Percentiles rank a stretch among this genome's conserved stretches.
These are phyloP conservation scores for Hyles lineata DNA, from an alignment of 2,888 invertebrate genomes.

Conservation along the genomic window DNA sequence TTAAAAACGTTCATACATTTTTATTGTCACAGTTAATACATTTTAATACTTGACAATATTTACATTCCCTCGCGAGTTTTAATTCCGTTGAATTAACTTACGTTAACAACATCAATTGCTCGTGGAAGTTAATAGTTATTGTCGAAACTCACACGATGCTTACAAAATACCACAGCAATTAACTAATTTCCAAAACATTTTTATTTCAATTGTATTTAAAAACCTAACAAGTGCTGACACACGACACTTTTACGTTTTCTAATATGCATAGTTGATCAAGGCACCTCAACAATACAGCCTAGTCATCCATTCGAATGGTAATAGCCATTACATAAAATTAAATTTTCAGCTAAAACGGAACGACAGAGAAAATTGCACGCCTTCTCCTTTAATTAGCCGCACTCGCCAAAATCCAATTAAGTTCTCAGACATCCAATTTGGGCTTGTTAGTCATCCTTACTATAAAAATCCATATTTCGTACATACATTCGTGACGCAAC, in stretches of 20 bases:
- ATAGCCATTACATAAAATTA: conserved; percentile 8
- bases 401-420: conserved; percentile 16
- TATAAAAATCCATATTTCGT: conserved; percentile 26
- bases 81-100: background rate
- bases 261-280: background rate
- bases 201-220: no score
- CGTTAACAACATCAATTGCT: background rate
- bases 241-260: background rate
- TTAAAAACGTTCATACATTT: background rate
- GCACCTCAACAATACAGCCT: background rate
- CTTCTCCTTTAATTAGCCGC: conserved; percentile 14
- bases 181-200: background rate
- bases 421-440: conserved; percentile 23
- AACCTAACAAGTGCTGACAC: background rate
- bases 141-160: background rate
- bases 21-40: no score
- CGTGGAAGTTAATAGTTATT: background rate
- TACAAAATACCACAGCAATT: background rate
- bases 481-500: conserved; percentile 28
- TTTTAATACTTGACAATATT: background rate
- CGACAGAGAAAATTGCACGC: conserved; percentile 3
- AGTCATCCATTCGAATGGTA: background rate
- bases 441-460: conserved; percentile 15
- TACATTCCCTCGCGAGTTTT: background rate
- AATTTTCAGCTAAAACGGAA: conserved; percentile 3